These are phyloP conservation scores for Alaudala cheleensis DNA, from an alignment of 2,113 vertebrate genomes.

Conservation along the genomic window DNA sequence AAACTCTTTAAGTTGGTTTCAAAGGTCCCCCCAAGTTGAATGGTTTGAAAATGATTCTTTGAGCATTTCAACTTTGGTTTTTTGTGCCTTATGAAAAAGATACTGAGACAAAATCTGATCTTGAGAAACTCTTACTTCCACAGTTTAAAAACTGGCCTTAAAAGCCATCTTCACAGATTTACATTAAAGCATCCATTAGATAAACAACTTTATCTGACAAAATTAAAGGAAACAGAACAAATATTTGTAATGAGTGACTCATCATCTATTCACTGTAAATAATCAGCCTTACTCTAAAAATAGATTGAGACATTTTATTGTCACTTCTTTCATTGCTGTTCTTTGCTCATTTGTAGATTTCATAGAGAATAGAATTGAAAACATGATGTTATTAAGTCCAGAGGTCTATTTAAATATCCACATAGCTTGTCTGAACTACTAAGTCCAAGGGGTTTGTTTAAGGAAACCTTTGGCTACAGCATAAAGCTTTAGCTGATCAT, in stretches of 20 bases:
- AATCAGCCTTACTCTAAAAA: neutral
- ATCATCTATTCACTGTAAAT: neutral
- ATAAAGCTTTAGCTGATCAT: neutral
- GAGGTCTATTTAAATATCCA: neutral
- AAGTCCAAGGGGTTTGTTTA: neutral
- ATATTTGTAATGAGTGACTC: neutral
- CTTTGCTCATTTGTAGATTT: neutral
- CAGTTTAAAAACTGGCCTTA: neutral
- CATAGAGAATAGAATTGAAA: neutral
- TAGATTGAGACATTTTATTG: neutral
- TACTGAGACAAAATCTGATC: neutral
- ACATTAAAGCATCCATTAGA: neutral
- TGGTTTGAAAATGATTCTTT: neutral
- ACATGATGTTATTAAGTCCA: neutral
- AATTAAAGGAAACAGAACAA: neutral
- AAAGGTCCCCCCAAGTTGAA: neutral
- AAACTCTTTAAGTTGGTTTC: neutral
- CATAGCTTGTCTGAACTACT: neutral
- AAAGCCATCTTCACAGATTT: neutral
- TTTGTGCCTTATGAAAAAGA: neutral
- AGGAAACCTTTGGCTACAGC: neutral
- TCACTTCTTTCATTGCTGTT: neutral
- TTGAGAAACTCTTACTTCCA: neutral
- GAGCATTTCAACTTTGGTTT: neutral
- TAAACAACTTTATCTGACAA: neutral